Evolutionary conservation across 2,888 invertebrate species (phyloP), one percentile per base, ranked within the genome.

Genomic region (Lepas anatifera): DNA sequence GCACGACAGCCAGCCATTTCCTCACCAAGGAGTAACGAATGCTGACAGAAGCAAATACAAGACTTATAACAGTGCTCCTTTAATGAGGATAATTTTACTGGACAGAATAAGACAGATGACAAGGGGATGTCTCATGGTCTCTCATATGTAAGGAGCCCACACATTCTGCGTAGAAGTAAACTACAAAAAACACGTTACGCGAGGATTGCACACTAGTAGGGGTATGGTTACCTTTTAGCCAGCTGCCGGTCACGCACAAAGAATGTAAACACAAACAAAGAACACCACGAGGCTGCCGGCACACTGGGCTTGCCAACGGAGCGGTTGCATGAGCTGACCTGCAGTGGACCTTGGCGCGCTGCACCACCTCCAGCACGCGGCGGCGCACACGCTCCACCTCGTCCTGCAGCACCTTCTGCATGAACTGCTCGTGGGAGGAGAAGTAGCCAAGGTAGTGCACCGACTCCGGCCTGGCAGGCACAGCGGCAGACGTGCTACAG

Each of bases 401-500:
- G 43, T 85, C 83, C 75, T 71, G 78, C 70, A 86, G 85, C 71
- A 85, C 78, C 74, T 84, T 83, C 73, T 86, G 85, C 85, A 87
- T 86, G 18, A 84, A 77, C 76, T 86, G 85, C 75, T 87, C 87
- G 75, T 87, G 87, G 0, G 85, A 85, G 1, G 87, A 87, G 77
- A 86, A 87, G 76, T 87, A 87, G 11, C 87, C 88, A 67, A 88
- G 80, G 79, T 88, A 88, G 78, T 87, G 86, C 22, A 87, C 85
- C 16, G 83, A 83, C 77, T 87, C 87, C 75, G 84, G 84, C 71
- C 84, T 83, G 73, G 82, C 75, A 74, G 48, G 32, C 64, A 66
- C n/a, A 48, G 13, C 68, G 13, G 37, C 50, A 72, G 25, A 13
- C 1, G 16, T 39, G 25, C n/a, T 35, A n/a, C 32, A 46, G n/a